phyloP scores from a whole-genome alignment of 2,888 invertebrate species.

The Mythimna lalbum region DNA sequence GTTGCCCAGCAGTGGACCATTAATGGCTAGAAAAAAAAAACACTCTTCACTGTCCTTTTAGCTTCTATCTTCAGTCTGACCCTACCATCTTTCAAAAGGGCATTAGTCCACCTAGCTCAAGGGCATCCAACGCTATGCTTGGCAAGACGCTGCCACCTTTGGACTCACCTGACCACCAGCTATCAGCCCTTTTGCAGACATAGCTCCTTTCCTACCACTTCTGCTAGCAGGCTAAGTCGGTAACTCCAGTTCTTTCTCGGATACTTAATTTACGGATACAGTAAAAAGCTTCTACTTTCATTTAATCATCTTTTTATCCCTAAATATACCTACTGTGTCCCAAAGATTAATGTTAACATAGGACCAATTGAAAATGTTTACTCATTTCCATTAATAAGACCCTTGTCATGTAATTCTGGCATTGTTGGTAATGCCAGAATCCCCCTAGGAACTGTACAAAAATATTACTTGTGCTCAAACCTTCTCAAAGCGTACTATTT shows the following conservation, averaged over 20 bases:
- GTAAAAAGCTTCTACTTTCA: not conserved
- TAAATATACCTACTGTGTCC: not conserved
- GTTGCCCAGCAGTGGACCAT: no score
- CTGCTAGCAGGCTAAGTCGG: not conserved
- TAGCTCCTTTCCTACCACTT: not conserved
- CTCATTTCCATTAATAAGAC: not conserved
- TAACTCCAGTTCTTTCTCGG: not conserved
- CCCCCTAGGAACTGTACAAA: not conserved
- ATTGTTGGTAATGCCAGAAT: no score
- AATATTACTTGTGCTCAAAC: not conserved
- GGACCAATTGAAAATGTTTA: slow-evolving; percentile 2
- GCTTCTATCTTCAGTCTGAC: no score
- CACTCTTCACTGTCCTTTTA: no score
- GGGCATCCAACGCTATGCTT: no score
- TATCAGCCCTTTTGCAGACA: not conserved
- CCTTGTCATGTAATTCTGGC: not conserved
- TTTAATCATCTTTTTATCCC: not conserved
- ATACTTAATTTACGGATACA: not conserved
- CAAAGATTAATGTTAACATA: not conserved
- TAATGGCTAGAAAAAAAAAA: no score
- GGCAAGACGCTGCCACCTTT: not conserved
- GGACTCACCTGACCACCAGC: not conserved
- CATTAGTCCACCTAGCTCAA: no score
- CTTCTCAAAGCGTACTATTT: no score
- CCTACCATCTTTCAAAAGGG: no score